Evolutionary conservation across 2,113 vertebrate species (phyloP).

Genomic region (Chamaetylas fuelleborni): DNA sequence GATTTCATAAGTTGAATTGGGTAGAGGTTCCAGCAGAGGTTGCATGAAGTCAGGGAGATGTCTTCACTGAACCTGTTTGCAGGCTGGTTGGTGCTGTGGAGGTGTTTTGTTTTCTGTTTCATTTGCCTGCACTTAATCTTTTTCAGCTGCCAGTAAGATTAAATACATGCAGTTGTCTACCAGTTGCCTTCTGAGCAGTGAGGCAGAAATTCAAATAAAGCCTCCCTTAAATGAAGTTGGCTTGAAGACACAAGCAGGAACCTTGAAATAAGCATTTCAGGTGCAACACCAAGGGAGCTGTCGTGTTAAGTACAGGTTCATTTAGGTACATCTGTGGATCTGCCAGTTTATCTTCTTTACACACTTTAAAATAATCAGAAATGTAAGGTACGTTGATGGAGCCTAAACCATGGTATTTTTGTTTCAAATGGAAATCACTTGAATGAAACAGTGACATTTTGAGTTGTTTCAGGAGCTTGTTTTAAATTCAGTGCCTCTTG

Average conservation of each 20-base stretch:
- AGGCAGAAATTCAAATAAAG: slow-evolving; percentile 12
- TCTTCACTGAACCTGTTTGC: not conserved
- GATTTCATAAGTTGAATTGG: not conserved
- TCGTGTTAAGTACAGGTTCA: not conserved
- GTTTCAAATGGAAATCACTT: not conserved
- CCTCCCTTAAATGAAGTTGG: not conserved
- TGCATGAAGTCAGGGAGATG: not conserved
- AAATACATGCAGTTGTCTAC: not conserved
- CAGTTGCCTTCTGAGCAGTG: not conserved
- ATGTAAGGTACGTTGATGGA: accelerated
- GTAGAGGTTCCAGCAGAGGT: not conserved
- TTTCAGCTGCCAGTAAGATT: not conserved
- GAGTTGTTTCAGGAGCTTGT: not conserved
- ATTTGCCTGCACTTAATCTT: slow-evolving; percentile 24
- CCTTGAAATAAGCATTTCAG: not conserved
- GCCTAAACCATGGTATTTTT: not conserved
- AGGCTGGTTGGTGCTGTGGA: not conserved
- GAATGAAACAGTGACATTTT: not conserved
- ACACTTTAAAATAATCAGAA: not conserved
- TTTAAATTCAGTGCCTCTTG: not conserved
- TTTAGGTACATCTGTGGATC: not conserved
- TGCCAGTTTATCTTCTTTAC: not conserved
- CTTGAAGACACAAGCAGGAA: not conserved
- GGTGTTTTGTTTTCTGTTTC: not conserved
- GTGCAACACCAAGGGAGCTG: not conserved